Evolutionary conservation across 2,888 invertebrate species (phyloP), one percentile per base, ranked within the genome.

Genomic region (Hyppa rectilinea): DNA sequence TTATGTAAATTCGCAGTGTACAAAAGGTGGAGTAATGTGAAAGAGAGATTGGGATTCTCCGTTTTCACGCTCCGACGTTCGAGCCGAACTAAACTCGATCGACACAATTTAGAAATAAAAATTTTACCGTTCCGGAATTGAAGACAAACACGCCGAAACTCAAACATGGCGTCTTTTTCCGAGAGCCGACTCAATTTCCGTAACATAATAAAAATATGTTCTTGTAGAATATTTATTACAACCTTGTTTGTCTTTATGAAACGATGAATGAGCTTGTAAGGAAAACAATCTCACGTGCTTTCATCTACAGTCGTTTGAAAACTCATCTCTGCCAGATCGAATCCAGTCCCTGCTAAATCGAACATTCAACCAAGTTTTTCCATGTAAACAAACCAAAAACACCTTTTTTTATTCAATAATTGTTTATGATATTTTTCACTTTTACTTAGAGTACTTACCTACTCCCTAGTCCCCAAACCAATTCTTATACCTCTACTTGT

Each of bases 1-100:
- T 95, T 95, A 95, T 95, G 95, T 92, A 95, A 95, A 95, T 94
- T 90, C 89, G 84, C 84, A 89, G 89, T 88, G 90, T 91, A 93
- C 92, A 95, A 94, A 94, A 94, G 93, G 92, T 92, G 86, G 89
- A 89, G 91, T 91, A 91, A 92, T 91, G 90, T 89, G 87, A 91
- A 93, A 90, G 91, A 90, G 91, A 93, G 92, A 94, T 94, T 93
- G 94, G 91, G 89, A 89, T 88, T 82, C 78, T 87, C 87, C 86
- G 86, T 87, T 92, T 92, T 91, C 91, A 90, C 88, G 90, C 87
- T 89, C 83, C 83, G 82, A 82, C 78, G 87, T 88, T 85, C n/a
- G 85, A 85, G 66, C 63, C 70, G 36, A 75, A 83, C 82, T 84
- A 82, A 87, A 88, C 86, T 85, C 88, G 86, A 88, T 89, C 86